A percentile compares a stretch with the other conserved stretches of the same genome.
Evolutionary conservation across 1,140 invertebrate genomes (phyloP).

Genomic region (Apis mellifera): DNA sequence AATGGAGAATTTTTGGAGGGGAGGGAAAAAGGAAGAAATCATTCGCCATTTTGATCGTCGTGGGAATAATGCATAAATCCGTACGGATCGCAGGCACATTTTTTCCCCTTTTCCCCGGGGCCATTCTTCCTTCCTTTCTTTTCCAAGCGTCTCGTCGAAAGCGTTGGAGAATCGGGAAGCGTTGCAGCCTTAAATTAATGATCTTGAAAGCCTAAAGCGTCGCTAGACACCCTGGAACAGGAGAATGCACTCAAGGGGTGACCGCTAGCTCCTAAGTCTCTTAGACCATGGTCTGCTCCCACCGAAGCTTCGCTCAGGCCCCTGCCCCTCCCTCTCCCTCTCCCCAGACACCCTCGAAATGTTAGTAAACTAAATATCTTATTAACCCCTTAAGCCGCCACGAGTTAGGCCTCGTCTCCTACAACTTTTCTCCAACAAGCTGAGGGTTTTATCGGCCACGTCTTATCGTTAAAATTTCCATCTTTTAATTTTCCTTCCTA

Average conservation of each 20-base stretch:
- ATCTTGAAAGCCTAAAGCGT: constrained; percentile 80
- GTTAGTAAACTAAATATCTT: constrained; percentile 81
- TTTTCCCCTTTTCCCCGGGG: too few relatives aligned
- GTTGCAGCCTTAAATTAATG: constrained; percentile 78
- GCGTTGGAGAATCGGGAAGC: too few relatives aligned
- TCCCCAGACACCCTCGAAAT: constrained; percentile 71
- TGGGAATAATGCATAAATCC: too few relatives aligned
- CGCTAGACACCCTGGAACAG: constrained; percentile 78
- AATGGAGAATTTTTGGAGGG: too few relatives aligned
- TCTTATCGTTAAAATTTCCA: background rate
- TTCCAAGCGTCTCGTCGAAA: too few relatives aligned
- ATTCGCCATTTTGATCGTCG: too few relatives aligned
- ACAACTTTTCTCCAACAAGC: constrained; percentile 50
- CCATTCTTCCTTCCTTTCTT: too few relatives aligned
- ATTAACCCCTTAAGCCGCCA: constrained; percentile 77
- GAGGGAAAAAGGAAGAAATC: too few relatives aligned
- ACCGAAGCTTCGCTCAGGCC: constrained; percentile 59
- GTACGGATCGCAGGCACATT: too few relatives aligned
- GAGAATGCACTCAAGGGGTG: constrained; percentile 81
- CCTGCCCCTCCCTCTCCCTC: constrained; percentile 2
- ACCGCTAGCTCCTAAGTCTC: constrained; percentile 80
- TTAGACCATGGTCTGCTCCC: constrained; percentile 74
- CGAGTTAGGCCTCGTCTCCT: constrained; percentile 56
- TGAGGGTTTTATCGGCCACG: background rate
- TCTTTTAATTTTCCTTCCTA: too few relatives aligned